Percentiles rank a stretch among this genome's conserved stretches.
These are phyloP conservation scores for Xestia c-nigrum DNA, from an alignment of 2,888 invertebrate species.

Conservation along the genomic window DNA sequence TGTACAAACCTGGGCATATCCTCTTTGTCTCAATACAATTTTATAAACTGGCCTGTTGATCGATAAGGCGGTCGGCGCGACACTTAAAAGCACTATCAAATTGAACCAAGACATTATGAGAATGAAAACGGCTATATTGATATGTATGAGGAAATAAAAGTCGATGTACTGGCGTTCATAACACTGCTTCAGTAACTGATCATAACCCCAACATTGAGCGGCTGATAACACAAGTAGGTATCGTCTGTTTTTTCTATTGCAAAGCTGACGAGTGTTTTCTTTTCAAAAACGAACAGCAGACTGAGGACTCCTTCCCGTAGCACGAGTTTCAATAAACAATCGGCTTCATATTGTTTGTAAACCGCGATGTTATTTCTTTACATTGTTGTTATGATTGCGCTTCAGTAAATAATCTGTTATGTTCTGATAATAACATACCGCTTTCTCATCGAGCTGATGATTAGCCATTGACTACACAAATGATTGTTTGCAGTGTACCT, in stretches of 20 bases:
- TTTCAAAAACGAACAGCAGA: slow-evolving; percentile 71
- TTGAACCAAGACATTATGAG: slow-evolving; percentile 64
- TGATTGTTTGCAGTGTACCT: slow-evolving; percentile 39
- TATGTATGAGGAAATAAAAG: slow-evolving; percentile 5
- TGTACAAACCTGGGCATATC: slow-evolving; percentile 91
- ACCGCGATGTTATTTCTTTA: slow-evolving; percentile 77
- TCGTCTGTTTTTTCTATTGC: slow-evolving; percentile 12
- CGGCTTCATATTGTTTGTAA: slow-evolving; percentile 82
- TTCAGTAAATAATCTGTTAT: slow-evolving; percentile 65
- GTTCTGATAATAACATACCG: slow-evolving; percentile 54
- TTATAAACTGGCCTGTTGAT: slow-evolving; percentile 90
- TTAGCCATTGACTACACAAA: slow-evolving; percentile 42
- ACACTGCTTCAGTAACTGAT: slow-evolving; percentile 4
- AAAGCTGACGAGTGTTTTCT: slow-evolving; percentile 68
- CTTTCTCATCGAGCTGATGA: slow-evolving; percentile 45
- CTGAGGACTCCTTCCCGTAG: slow-evolving; percentile 72
- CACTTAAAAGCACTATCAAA: slow-evolving; percentile 67
- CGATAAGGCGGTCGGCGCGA: slow-evolving; percentile 65
- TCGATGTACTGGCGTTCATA: background rate
- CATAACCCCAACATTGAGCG: slow-evolving; percentile 18
- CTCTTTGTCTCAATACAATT: slow-evolving; percentile 92
- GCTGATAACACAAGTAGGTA: slow-evolving; percentile 2
- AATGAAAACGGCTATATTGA: slow-evolving; percentile 23
- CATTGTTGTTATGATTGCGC: slow-evolving; percentile 78
- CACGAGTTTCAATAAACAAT: slow-evolving; percentile 68